Percentiles rank a stretch among this genome's conserved stretches.
Conservation (phyloP, 2,113 vertebrate species). For the Platichthys flesus region DNA sequence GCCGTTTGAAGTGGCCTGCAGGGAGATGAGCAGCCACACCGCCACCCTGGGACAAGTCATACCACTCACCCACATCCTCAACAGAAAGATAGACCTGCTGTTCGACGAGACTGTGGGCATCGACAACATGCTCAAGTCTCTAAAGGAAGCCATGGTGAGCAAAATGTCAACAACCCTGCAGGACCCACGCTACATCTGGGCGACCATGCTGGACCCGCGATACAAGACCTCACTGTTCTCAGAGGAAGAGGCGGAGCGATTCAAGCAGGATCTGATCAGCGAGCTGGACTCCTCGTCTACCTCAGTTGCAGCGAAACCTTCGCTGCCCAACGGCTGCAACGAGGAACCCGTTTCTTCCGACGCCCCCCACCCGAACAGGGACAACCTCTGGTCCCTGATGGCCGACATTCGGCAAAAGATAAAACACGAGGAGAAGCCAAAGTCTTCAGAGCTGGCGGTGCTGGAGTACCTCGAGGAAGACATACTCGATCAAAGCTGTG, state of each 20-base stretch:
- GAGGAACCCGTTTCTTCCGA: constrained; percentile 79
- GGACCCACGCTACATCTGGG: constrained; percentile 91
- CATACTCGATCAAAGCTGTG: constrained; percentile 96
- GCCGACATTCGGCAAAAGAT: constrained; percentile 88
- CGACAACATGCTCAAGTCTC: constrained; percentile 93
- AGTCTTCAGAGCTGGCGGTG: constrained; percentile 91
- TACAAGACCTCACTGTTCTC: constrained; percentile 97
- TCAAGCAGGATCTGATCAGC: constrained; percentile 92
- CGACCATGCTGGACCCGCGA: constrained; percentile 95
- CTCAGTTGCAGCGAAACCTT: constrained; percentile 83
- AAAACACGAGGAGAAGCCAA: constrained; percentile 86
- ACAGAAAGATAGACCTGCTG: constrained; percentile 93
- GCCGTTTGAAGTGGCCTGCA: constrained; percentile 92
- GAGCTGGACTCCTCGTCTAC: constrained; percentile 93
- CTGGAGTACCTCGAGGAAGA: constrained; percentile 96
- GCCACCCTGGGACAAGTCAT: constrained; percentile 96
- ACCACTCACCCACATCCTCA: constrained; percentile 97
- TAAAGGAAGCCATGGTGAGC: constrained; percentile 94
- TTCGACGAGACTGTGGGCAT: constrained; percentile 97
- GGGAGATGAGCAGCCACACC: constrained; percentile 91
- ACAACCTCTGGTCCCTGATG: constrained; percentile 95
- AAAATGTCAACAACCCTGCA: constrained; percentile 89
- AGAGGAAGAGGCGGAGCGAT: constrained; percentile 93
- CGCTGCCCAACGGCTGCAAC: constrained; percentile 85
- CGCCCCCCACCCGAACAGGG: constrained; percentile 79